These are phyloP conservation scores for Lottia gigantea DNA, from an alignment of 2,888 invertebrate species.

Conservation along the genomic window DNA sequence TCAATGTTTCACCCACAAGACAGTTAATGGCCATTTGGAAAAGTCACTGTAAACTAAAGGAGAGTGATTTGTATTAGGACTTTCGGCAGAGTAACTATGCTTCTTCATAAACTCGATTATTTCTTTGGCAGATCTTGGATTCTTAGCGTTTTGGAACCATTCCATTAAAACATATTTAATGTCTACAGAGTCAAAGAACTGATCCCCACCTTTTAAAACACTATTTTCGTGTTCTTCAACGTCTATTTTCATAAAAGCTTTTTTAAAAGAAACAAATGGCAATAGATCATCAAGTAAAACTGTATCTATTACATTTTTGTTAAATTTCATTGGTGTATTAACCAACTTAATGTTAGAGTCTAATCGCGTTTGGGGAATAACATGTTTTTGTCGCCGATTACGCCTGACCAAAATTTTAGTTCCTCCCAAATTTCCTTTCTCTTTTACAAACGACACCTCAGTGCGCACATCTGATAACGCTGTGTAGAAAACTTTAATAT, in stretches of 20 bases:
- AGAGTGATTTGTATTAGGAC: background rate
- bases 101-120: background rate
- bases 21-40: background rate
- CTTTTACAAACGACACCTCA: background rate
- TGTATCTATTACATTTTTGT: background rate
- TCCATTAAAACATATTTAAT: background rate
- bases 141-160: background rate
- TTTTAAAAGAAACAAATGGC: background rate
- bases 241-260: constrained; percentile 2
- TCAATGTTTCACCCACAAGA: background rate
- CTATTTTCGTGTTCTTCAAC: background rate
- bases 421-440: background rate
- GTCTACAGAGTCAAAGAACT: background rate
- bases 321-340: background rate
- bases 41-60: background rate
- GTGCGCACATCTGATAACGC: background rate
- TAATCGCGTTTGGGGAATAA: too few species aligned
- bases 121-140: background rate
- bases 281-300: background rate
- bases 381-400: too few species aligned
- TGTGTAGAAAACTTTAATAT: background rate
- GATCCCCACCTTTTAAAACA: background rate
- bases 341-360: too few species aligned
- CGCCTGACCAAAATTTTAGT: background rate
- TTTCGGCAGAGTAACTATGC: background rate